Evolutionary conservation across 2,113 vertebrate genomes (phyloP), one percentile per base, ranked within the genome.

Genomic region (Ariopsis seemanni): DNA sequence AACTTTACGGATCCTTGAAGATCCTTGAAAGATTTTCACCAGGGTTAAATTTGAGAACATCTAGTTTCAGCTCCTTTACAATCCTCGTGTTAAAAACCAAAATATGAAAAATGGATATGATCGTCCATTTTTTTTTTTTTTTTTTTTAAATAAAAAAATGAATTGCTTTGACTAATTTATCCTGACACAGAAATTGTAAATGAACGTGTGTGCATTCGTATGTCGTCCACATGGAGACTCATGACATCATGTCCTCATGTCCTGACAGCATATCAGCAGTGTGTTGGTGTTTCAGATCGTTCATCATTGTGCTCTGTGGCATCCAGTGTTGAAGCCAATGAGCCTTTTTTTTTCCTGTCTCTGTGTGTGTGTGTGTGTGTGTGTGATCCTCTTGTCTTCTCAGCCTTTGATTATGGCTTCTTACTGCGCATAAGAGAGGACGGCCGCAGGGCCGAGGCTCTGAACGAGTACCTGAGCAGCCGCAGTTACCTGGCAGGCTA

Each of bases 401-500:
- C 98, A 99, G 98, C 96, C 95, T 96, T 95, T 92, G 96, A 94
- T 94, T 96, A 93, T 96, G 96, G 92, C 94, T 96, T 93, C 95
- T 95, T 97, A 95, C 96, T 97, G 90, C 95, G 94, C 94, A 96
- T 97, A 95, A 96, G 94, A 82, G 97, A 97, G 89, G 96, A 96
- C 92, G 93, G 94, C 78, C 93, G 93, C 93, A 95, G 96, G 94
- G 93, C 94, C 79, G 95, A 86, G 92, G 97, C 97, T 91, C 94
- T 99, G 95, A 96, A 99, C 72, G 94, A 96, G 93, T 97, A 97
- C 96, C 96, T 98, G 90, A 95, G 96, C 96, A 94, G 95, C 55
- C 97, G 97, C 94, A 98, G 98, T 96, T 99, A 99, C 95, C 94
- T 99, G 95, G 96, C 95, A 81, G 97, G 97, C 89, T 97, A 97